A percentile compares a stretch with the other conserved stretches of the same genome.
These are phyloP conservation scores for Seriola aureovittata DNA, from an alignment of 2,113 vertebrate genomes.

Conservation along the genomic window DNA sequence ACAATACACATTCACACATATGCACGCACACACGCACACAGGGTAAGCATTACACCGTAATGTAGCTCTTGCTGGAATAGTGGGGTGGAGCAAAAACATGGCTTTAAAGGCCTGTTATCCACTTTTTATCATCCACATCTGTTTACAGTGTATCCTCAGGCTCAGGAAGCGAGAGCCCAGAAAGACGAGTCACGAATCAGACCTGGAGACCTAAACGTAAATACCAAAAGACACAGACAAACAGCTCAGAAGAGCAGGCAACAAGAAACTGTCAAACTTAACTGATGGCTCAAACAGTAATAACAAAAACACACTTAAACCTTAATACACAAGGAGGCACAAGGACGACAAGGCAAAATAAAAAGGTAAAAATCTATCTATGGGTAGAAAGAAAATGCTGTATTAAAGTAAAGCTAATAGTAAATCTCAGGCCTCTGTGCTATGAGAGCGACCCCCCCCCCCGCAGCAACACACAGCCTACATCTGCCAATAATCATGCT, in stretches of 20 bases:
- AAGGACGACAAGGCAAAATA: not conserved
- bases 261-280: constrained; percentile 16
- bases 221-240: constrained; percentile 27
- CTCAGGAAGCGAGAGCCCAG: constrained; percentile 46
- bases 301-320: constrained; percentile 2
- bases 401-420: not conserved
- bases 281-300: not conserved
- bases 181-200: constrained; percentile 34
- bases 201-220: constrained; percentile 33
- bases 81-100: constrained; percentile 46
- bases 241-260: constrained; percentile 8
- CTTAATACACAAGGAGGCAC: not conserved
- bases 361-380: not conserved
- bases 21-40: not conserved
- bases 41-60: constrained; percentile 35
- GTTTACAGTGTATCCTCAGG: constrained; percentile 53
- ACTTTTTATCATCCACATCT: constrained; percentile 65
- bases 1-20: constrained; percentile 38
- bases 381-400: constrained; percentile 2
- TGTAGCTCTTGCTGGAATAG: constrained; percentile 33
- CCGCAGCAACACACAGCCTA: constrained; percentile 13
- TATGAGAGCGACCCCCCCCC: not conserved
- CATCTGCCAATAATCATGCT: constrained; percentile 65
- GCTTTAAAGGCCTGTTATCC: constrained; percentile 52
- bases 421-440: not conserved